phyloP scores from a whole-genome alignment of 1,140 invertebrate genomes.

The Diabrotica virgifera region DNA sequence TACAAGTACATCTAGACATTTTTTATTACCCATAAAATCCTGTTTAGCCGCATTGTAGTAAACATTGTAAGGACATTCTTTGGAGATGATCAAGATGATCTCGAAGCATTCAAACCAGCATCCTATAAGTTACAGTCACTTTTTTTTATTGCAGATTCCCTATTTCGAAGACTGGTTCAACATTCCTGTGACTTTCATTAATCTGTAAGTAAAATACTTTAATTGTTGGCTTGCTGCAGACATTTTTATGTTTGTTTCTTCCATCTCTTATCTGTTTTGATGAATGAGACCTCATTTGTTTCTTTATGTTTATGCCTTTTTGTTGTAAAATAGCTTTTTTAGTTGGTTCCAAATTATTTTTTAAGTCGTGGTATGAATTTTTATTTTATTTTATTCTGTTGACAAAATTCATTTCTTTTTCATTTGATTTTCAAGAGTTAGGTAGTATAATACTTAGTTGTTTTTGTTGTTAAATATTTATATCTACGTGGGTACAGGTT shows the following conservation, averaged over 20 bases:
- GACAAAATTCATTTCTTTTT: too few species aligned
- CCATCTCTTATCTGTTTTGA: background rate
- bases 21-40: conserved; percentile 13
- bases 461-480: too few species aligned
- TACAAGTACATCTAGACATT: conserved; percentile 8
- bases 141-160: conserved; percentile 21
- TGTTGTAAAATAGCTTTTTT: too few species aligned
- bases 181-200: conserved; percentile 16
- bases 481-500: too few species aligned
- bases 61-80: conserved; percentile 9
- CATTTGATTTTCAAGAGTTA: too few species aligned
- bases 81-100: conserved; percentile 18
- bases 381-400: too few species aligned
- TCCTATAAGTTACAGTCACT: conserved; percentile 17
- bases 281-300: background rate
- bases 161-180: conserved; percentile 19
- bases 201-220: conserved; percentile 12
- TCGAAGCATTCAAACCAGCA: conserved; percentile 8
- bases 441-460: too few species aligned
- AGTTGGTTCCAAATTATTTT: too few species aligned
- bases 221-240: background rate
- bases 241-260: background rate
- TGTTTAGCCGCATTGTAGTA: conserved; percentile 17
- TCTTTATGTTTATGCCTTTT: too few species aligned
- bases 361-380: too few species aligned